phyloP scores from a whole-genome alignment of 1,140 invertebrate genomes.

The Pachypsylla venusta region DNA sequence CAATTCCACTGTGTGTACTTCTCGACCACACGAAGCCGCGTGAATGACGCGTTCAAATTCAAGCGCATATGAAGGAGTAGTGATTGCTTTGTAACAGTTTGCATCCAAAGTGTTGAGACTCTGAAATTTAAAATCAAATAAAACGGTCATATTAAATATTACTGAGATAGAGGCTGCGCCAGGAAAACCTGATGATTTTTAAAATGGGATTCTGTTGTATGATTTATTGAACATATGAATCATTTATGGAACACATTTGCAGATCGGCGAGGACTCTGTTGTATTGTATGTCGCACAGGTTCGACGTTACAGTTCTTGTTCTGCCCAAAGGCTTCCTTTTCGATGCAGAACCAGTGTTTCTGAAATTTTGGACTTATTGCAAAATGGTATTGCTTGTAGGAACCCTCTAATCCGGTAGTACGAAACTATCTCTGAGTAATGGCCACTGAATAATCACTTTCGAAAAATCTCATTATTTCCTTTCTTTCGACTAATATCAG shows the following conservation, averaged over 20 bases:
- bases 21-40: constrained; percentile 42
- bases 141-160: constrained; percentile 1
- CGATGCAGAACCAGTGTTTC: too few relatives aligned
- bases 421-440: too few relatives aligned
- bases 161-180: constrained; percentile 8
- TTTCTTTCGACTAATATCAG: too few relatives aligned
- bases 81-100: constrained; percentile 34
- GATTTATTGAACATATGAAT: too few relatives aligned
- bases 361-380: too few relatives aligned
- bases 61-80: constrained; percentile 41
- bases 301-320: not conserved
- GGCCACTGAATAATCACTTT: too few relatives aligned
- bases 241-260: too few relatives aligned
- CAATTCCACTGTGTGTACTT: constrained; percentile 44
- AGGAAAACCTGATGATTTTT: too few relatives aligned
- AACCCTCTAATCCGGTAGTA: not conserved
- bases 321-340: too few relatives aligned
- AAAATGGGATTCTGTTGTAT: not conserved
- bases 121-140: constrained; percentile 19
- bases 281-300: too few relatives aligned
- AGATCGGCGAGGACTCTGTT: too few relatives aligned
- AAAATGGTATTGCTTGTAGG: not conserved
- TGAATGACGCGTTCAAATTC: constrained; percentile 48
- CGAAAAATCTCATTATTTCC: too few relatives aligned
- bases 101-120: constrained; percentile 30